phyloP scores from a whole-genome alignment of 1,140 invertebrate genomes.

The Centruroides vittatus region DNA sequence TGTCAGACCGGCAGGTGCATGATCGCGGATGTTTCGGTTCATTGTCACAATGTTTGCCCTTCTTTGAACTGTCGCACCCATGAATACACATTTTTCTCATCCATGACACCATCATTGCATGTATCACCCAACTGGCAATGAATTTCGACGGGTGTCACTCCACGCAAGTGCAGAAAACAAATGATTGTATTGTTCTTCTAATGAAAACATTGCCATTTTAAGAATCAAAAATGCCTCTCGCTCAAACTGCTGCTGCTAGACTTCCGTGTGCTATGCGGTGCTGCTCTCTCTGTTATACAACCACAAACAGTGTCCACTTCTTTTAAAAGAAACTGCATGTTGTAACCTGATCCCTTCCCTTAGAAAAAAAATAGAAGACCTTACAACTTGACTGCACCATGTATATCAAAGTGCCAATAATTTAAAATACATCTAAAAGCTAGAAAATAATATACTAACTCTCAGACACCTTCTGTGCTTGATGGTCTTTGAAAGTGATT shows the following conservation, averaged over 20 bases:
- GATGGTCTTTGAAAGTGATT: too few species aligned
- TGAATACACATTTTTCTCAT: too few species aligned
- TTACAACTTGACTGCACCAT: not conserved
- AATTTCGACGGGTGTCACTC: slow-evolving; percentile 1
- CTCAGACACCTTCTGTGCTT: too few species aligned
- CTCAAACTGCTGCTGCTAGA: too few species aligned
- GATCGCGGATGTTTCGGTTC: not conserved
- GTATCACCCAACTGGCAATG: not conserved
- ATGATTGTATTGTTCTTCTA: not conserved
- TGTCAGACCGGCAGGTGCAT: slow-evolving; percentile 7
- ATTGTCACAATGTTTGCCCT: slow-evolving; percentile 3
- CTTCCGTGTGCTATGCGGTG: too few species aligned
- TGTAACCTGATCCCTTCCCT: not conserved
- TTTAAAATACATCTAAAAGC: too few species aligned
- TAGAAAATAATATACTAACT: too few species aligned
- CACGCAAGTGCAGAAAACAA: not conserved
- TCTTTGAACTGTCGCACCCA: slow-evolving; percentile 3
- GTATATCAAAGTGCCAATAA: not conserved
- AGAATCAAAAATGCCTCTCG: not conserved
- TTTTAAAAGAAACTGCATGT: not conserved
- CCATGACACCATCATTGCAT: slow-evolving; percentile 4
- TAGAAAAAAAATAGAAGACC: not conserved
- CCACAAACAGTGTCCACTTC: not conserved
- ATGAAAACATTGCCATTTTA: not conserved
- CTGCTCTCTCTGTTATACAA: not conserved